Evolutionary conservation across 2,113 vertebrate species (phyloP).

Genomic region (Laticauda laticaudata): DNA sequence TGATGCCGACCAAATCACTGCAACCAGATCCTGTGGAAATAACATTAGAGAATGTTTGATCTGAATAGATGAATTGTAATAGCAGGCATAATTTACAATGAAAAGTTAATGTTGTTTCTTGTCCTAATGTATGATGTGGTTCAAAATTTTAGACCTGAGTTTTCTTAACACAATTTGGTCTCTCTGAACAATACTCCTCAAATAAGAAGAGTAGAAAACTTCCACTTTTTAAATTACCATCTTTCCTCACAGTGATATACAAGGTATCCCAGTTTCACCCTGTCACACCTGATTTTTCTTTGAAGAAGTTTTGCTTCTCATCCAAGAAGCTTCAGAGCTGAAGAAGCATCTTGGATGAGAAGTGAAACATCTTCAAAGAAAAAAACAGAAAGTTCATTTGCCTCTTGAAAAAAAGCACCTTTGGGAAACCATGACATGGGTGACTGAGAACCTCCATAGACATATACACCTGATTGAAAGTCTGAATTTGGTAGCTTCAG

Average conservation of each 20-base stretch:
- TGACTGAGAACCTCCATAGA: too few species aligned
- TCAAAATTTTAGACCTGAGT: slow-evolving; percentile 50
- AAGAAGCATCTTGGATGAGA: too few species aligned
- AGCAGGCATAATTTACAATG: slow-evolving; percentile 58
- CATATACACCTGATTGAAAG: neutral
- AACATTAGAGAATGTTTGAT: slow-evolving; percentile 61
- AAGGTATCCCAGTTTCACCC: neutral
- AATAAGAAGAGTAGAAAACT: neutral
- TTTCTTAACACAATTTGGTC: slow-evolving; percentile 47
- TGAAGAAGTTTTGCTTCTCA: too few species aligned
- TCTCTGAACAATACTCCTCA: neutral
- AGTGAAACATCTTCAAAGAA: too few species aligned
- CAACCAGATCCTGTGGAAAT: slow-evolving; percentile 55
- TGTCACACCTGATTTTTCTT: neutral
- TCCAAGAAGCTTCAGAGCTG: too few species aligned
- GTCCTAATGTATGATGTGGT: slow-evolving; percentile 53
- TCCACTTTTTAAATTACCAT: neutral
- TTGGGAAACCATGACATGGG: too few species aligned
- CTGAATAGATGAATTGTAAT: slow-evolving; percentile 63
- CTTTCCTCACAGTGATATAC: neutral
- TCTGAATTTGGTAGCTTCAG: neutral
- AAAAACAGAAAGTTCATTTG: too few species aligned
- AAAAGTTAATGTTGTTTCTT: slow-evolving; percentile 61
- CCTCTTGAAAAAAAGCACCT: too few species aligned
- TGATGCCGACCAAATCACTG: slow-evolving; percentile 62